Percentiles rank a stretch among this genome's conserved stretches.
Conservation (phyloP, 2,113 vertebrate genomes). For the Phyllostomus hastatus region DNA sequence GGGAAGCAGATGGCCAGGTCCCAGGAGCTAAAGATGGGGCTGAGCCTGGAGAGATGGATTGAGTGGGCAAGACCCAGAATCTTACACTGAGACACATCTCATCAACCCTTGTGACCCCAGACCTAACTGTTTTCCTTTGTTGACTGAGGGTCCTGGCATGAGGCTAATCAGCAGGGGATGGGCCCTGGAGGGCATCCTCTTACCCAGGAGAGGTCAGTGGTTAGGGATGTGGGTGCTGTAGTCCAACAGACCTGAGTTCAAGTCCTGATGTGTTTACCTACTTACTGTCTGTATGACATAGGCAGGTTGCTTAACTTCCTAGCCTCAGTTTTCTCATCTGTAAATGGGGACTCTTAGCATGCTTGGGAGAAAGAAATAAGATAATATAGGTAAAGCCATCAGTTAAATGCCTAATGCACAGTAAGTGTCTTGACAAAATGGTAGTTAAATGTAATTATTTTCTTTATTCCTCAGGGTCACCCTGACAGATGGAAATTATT, state of each 20-base stretch:
- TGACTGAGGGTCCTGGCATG: neutral
- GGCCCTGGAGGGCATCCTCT: neutral
- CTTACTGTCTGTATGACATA: conserved; percentile 53
- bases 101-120: neutral
- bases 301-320: conserved; percentile 44
- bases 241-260: conserved; percentile 34
- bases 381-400: neutral
- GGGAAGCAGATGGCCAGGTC: neutral
- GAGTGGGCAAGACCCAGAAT: neutral
- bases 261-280: conserved; percentile 31
- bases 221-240: neutral
- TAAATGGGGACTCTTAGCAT: neutral
- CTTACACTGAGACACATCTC: neutral
- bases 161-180: neutral
- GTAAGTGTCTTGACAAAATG: neutral
- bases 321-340: neutral
- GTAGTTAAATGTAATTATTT: neutral
- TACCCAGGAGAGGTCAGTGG: neutral
- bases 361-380: neutral
- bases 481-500: neutral
- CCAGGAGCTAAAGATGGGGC: neutral
- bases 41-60: neutral
- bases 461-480: neutral
- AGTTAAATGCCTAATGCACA: neutral
- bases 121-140: neutral